Conservation (phyloP, 2,113 vertebrate species). For the Tichodroma muraria region DNA sequence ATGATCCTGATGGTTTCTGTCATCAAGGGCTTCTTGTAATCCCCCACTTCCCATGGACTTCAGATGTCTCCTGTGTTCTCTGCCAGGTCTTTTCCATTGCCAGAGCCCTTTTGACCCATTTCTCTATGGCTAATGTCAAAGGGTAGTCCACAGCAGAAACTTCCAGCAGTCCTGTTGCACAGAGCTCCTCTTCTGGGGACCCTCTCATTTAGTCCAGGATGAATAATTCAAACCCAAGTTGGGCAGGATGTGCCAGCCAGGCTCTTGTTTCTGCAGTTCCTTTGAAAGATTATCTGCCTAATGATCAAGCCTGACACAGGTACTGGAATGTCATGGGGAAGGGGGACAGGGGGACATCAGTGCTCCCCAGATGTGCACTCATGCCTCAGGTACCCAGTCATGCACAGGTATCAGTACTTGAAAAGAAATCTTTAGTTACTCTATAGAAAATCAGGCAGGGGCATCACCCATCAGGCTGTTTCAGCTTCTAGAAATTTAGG, state of each 20-base stretch:
- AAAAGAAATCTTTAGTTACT: background rate
- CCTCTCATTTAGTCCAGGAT: background rate
- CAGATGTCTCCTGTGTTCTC: background rate
- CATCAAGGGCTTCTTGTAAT: background rate
- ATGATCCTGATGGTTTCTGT: background rate
- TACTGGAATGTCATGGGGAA: background rate
- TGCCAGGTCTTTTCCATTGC: background rate
- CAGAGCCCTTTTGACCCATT: background rate
- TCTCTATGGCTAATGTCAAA: background rate
- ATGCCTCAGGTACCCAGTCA: background rate
- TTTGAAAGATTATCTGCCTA: background rate
- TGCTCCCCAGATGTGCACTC: background rate
- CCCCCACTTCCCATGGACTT: background rate
- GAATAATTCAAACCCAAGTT: background rate
- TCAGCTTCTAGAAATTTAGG: background rate
- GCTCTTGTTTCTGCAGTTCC: background rate
- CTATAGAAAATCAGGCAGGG: background rate
- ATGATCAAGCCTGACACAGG: background rate
- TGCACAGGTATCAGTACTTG: background rate
- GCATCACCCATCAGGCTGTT: background rate
- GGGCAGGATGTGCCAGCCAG: background rate
- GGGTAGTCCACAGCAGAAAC: background rate
- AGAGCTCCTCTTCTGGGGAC: background rate
- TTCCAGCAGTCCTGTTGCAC: background rate
- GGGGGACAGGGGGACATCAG: fast-evolving